Percentiles rank a stretch among this genome's conserved stretches.
These are phyloP conservation scores for Plebejus argus DNA, from an alignment of 2,888 invertebrate genomes.

Conservation along the genomic window DNA sequence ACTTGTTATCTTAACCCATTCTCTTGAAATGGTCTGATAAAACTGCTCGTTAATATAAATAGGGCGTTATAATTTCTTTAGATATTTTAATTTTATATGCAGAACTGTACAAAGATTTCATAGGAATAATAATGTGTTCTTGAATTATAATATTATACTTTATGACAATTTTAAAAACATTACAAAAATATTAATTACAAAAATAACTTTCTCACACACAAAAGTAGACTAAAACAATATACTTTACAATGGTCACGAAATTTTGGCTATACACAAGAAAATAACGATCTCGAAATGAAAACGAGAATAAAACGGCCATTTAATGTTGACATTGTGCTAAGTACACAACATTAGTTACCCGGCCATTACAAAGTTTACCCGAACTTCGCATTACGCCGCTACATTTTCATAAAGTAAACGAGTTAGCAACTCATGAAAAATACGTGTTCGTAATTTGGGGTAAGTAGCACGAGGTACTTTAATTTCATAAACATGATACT, in stretches of 20 bases:
- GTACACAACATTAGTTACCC: background rate
- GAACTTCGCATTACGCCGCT: conserved; percentile 22
- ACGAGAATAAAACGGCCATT: background rate
- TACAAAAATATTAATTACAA: too few relatives aligned
- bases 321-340: conserved; percentile 2
- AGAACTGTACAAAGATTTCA: too few relatives aligned
- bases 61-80: background rate
- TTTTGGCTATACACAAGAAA: background rate
- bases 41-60: background rate
- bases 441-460: conserved; percentile 43
- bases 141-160: too few relatives aligned
- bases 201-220: too few relatives aligned
- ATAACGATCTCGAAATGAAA: background rate
- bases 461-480: conserved; percentile 41
- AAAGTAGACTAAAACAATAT: background rate
- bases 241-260: background rate
- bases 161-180: too few relatives aligned
- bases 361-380: conserved; percentile 9
- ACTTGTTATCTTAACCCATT: conserved; percentile 3
- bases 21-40: conserved; percentile 5
- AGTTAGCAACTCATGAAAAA: conserved; percentile 42
- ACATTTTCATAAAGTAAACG: conserved; percentile 41
- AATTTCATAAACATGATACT: conserved; percentile 41
- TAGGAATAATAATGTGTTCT: too few relatives aligned
- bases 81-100: background rate